Evolutionary conservation across 2,888 invertebrate genomes (phyloP).

Genomic region (Urechis unicinctus): DNA sequence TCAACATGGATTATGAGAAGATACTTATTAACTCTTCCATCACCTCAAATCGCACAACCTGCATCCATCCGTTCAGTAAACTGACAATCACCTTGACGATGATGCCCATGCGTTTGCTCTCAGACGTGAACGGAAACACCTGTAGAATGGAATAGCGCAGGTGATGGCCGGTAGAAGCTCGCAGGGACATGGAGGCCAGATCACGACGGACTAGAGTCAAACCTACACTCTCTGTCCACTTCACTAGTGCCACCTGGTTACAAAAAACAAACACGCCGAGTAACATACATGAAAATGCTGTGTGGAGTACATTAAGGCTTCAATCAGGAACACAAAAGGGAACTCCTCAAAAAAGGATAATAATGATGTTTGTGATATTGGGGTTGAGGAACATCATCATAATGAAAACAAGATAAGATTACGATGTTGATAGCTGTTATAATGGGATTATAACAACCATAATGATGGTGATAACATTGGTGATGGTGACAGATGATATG

Average conservation of each 20-base stretch:
- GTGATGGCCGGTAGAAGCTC: conserved; percentile 52
- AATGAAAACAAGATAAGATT: too few relatives aligned
- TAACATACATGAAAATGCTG: too few relatives aligned
- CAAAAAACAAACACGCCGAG: too few relatives aligned
- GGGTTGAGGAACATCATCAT: too few relatives aligned
- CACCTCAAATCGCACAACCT: too few relatives aligned
- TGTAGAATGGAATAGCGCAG: conserved; percentile 57
- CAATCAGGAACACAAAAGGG: background rate
- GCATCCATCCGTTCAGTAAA: background rate
- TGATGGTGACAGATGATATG: too few relatives aligned
- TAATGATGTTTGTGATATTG: too few relatives aligned
- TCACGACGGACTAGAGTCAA: conserved; percentile 59
- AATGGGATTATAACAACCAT: too few relatives aligned
- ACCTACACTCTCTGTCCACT: conserved; percentile 68
- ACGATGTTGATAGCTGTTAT: too few relatives aligned
- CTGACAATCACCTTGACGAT: conserved; percentile 58
- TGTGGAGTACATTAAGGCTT: too few relatives aligned
- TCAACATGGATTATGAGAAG: background rate
- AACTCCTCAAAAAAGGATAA: background rate
- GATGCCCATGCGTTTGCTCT: conserved; percentile 71
- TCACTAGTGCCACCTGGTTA: conserved; percentile 66
- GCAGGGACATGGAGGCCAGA: conserved; percentile 56
- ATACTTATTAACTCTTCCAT: background rate
- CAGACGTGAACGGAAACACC: conserved; percentile 69
- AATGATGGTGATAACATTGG: too few relatives aligned